phyloP scores from a whole-genome alignment of 92 coral and sea anemone genomes.

The Pocillopora grandis region DNA sequence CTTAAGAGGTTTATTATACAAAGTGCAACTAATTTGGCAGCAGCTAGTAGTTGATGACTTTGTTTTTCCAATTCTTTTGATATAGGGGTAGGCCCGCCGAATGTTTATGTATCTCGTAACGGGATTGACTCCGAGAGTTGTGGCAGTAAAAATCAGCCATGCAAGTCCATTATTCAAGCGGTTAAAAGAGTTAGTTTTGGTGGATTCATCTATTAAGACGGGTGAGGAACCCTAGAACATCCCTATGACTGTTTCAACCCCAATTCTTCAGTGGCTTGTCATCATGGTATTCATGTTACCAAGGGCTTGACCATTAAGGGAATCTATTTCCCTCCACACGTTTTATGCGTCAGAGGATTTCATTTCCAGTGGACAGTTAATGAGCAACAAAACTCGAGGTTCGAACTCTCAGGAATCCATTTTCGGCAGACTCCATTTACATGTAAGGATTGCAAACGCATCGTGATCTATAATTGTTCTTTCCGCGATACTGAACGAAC shows the following conservation, averaged over 20 bases:
- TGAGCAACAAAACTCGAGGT: background rate
- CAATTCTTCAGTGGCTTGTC: background rate
- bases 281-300: constrained; percentile 5
- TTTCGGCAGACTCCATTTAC: constrained; percentile 1
- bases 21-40: too few species aligned
- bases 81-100: too few species aligned
- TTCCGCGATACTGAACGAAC: background rate
- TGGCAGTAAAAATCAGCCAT: background rate
- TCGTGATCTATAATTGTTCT: constrained; percentile 16
- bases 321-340: background rate
- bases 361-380: background rate
- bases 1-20: too few species aligned
- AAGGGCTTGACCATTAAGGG: background rate
- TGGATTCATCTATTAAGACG: background rate
- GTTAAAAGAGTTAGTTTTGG: background rate
- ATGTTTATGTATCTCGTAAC: background rate
- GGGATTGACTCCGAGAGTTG: background rate
- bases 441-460: background rate
- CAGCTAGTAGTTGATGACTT: too few species aligned
- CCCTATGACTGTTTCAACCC: background rate
- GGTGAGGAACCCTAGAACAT: background rate
- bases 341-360: background rate
- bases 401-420: constrained; percentile 8
- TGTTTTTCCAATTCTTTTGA: too few species aligned
- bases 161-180: background rate